Percentiles rank a stretch among this genome's conserved stretches.
These are phyloP conservation scores for Lithobates sylvaticus DNA, from an alignment of 2,797 vertebrate genomes.

Conservation along the genomic window DNA sequence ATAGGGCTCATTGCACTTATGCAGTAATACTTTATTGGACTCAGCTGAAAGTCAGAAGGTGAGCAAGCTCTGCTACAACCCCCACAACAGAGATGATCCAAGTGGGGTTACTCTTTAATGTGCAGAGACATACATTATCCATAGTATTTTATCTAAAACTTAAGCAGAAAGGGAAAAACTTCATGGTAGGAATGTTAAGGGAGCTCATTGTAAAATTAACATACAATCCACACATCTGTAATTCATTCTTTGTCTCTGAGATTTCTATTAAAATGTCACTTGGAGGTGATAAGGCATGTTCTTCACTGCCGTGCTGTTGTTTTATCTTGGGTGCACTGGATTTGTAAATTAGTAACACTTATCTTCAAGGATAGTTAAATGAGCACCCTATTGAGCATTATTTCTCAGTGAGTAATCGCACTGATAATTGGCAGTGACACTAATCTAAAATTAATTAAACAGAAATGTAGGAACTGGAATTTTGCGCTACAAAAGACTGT, in stretches of 20 bases:
- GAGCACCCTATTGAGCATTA: conserved; percentile 72
- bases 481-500: conserved; percentile 58
- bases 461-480: conserved; percentile 64
- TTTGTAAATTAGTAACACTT: conserved; percentile 74
- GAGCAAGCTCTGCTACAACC: no score
- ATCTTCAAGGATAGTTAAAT: conserved; percentile 72
- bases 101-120: neutral
- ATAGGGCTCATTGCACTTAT: no score
- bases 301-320: conserved; percentile 65
- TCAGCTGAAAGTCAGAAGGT: no score
- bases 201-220: neutral
- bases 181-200: neutral
- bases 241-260: neutral
- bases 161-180: no score
- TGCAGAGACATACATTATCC: neutral
- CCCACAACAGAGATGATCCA: no score
- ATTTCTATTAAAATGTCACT: conserved; percentile 67
- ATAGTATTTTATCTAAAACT: neutral
- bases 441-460: conserved; percentile 77
- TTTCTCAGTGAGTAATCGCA: conserved; percentile 68
- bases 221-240: conserved; percentile 14
- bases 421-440: conserved; percentile 75
- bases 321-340: conserved; percentile 66
- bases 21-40: no score
- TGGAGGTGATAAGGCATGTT: conserved; percentile 66